Conservation (phyloP, 64 coral and sea anemone genomes). For the Catalaphyllia jardinei region DNA sequence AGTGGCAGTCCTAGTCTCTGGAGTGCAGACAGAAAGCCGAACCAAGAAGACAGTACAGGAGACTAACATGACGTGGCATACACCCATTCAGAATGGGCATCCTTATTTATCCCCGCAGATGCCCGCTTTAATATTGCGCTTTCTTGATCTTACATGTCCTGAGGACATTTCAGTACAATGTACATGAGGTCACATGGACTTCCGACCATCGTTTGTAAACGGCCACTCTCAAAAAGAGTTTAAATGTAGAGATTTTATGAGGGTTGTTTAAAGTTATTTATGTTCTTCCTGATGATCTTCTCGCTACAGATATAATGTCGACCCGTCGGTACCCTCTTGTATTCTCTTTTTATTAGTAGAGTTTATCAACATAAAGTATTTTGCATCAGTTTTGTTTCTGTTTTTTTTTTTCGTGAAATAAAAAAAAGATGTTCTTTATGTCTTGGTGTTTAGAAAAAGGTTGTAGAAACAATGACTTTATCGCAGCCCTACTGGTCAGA, state of each 20-base stretch:
- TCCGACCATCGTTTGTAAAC: constrained; percentile 4
- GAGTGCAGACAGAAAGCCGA: constrained; percentile 69
- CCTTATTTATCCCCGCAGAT: neutral
- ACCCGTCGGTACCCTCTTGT: neutral
- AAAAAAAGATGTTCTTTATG: neutral
- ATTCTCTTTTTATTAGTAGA: constrained; percentile 42
- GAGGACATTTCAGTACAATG: constrained; percentile 33
- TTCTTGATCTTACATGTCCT: constrained; percentile 6
- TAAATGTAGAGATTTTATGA: constrained; percentile 51
- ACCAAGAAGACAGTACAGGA: constrained; percentile 71
- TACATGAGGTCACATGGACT: neutral
- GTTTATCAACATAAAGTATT: constrained; percentile 31
- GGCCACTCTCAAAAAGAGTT: constrained; percentile 28
- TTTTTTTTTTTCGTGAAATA: constrained; percentile 11
- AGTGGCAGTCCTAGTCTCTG: constrained; percentile 79
- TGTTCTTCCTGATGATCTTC: constrained; percentile 27
- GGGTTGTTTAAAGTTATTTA: constrained; percentile 49
- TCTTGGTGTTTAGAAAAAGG: neutral
- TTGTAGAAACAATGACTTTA: neutral
- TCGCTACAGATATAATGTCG: neutral
- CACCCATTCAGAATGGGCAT: neutral
- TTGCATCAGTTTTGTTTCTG: neutral
- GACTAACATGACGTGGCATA: constrained; percentile 37
- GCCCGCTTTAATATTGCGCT: constrained; percentile 1
- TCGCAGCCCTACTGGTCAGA: no score